phyloP scores from a whole-genome alignment of 2,113 vertebrate species.

The Tauraco erythrolophus region DNA sequence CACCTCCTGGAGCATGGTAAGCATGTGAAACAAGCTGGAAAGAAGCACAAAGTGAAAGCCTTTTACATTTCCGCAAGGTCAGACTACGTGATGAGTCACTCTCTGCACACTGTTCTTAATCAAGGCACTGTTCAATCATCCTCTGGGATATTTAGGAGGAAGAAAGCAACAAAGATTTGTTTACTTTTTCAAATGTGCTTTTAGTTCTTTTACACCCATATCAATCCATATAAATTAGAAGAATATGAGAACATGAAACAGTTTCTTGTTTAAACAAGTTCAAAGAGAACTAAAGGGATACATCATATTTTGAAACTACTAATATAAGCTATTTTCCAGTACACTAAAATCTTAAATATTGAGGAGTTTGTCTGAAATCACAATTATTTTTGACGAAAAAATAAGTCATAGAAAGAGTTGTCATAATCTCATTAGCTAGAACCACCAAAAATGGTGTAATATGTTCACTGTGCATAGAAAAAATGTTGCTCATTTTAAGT shows the following conservation, averaged over 20 bases:
- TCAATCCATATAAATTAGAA: not conserved
- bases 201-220: not conserved
- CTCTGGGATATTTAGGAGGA: not conserved
- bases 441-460: not conserved
- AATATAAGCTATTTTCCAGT: not conserved
- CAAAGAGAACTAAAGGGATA: not conserved
- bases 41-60: not conserved
- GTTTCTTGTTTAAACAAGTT: not conserved
- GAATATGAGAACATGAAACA: not conserved
- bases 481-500: not conserved
- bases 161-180: not conserved
- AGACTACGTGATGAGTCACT: not conserved
- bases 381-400: not conserved
- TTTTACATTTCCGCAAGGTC: not conserved
- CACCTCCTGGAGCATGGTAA: not conserved
- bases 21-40: not conserved
- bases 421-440: not conserved
- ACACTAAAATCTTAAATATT: not conserved
- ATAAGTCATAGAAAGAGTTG: not conserved
- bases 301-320: not conserved
- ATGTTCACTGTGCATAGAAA: not conserved
- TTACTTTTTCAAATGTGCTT: not conserved
- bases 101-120: not conserved
- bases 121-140: not conserved
- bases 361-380: not conserved